Conservation (phyloP, 1,140 invertebrate genomes). For the Liolophura sinensis region DNA sequence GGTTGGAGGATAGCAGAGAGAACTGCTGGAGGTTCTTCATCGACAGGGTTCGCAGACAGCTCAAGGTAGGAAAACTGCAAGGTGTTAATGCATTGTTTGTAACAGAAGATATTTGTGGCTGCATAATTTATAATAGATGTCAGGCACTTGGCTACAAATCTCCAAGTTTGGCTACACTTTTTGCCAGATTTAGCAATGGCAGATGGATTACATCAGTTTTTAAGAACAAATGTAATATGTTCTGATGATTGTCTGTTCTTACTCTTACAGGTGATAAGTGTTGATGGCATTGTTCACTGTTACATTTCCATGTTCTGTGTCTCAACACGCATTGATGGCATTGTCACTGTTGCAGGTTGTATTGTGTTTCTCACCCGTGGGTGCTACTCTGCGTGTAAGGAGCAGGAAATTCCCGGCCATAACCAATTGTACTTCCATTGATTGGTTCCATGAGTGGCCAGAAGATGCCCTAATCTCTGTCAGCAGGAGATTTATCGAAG, state of each 20-base stretch:
- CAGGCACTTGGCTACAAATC: no score
- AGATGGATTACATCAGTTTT: no score
- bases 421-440: constrained; percentile 91
- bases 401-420: constrained; percentile 94
- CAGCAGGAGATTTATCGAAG: constrained; percentile 82
- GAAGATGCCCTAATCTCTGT: constrained; percentile 94
- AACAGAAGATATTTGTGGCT: no score
- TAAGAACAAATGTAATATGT: no score
- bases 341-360: constrained; percentile 64
- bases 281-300: constrained; percentile 1
- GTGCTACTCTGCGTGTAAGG: constrained; percentile 84
- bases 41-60: constrained; percentile 84
- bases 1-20: constrained; percentile 83
- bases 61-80: constrained; percentile 69
- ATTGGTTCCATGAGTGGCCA: constrained; percentile 98
- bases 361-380: constrained; percentile 92
- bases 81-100: background rate
- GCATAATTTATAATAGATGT: no score
- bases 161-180: no score
- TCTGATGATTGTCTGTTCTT: background rate
- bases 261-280: background rate
- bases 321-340: no score
- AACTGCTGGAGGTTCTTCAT: constrained; percentile 98
- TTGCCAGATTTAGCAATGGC: no score
- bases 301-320: background rate